These are phyloP conservation scores for Caenorhabditis sp. DNA, from an alignment of 2,888 invertebrate genomes.

Conservation along the genomic window DNA sequence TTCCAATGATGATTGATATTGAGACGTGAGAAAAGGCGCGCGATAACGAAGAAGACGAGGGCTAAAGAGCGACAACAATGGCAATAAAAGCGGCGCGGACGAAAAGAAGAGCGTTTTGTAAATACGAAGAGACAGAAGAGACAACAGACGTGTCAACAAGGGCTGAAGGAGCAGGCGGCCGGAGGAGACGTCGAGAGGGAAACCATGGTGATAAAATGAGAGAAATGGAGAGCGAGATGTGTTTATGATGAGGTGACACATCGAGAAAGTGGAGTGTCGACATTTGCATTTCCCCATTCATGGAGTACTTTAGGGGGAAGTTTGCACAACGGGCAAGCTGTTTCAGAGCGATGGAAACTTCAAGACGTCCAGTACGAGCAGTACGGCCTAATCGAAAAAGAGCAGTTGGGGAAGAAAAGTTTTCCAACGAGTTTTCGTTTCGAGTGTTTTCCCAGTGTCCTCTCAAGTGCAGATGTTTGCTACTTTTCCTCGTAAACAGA, in stretches of 20 bases:
- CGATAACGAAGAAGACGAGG: constrained; percentile 25
- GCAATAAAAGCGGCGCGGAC: constrained; percentile 32
- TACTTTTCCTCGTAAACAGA: constrained; percentile 25
- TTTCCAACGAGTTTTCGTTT: constrained; percentile 24
- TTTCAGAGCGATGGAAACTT: neutral
- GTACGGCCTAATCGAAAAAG: constrained; percentile 19
- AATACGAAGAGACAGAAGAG: constrained; percentile 36
- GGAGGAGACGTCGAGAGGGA: constrained; percentile 14
- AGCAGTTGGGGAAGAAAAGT: constrained; percentile 12
- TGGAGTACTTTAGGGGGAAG: too few species aligned
- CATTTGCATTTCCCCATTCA: too few species aligned
- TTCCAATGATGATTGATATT: constrained; percentile 21
- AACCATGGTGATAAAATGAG: constrained; percentile 48
- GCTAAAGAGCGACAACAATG: constrained; percentile 27
- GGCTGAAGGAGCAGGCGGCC: neutral
- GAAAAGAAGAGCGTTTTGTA: constrained; percentile 30
- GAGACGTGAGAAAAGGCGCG: constrained; percentile 18
- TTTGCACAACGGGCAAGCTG: too few species aligned
- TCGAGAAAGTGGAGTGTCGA: too few species aligned
- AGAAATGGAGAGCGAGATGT: constrained; percentile 18
- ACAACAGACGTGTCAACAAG: constrained; percentile 48
- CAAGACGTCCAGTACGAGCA: too few species aligned
- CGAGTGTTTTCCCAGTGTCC: constrained; percentile 16
- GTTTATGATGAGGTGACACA: constrained; percentile 52
- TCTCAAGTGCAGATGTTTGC: constrained; percentile 49